Conservation (phyloP, 2,888 invertebrate genomes). For the Troides helena region DNA sequence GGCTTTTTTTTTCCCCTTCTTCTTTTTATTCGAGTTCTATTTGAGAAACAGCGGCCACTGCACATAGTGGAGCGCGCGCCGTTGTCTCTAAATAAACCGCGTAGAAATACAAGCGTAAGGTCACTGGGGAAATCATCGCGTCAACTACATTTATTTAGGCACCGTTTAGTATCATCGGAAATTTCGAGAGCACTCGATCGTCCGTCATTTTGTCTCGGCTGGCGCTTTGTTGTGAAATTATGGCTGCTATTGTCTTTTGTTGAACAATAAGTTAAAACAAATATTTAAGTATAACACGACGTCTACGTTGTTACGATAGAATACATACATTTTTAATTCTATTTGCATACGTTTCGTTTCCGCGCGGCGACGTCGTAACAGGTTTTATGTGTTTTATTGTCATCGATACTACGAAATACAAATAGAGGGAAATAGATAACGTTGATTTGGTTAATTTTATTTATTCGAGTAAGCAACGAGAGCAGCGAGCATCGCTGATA, state of each 20-base stretch:
- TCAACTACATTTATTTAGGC: conserved; percentile 18
- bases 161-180: conserved; percentile 2
- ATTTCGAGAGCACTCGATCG: not conserved
- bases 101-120: conserved; percentile 22
- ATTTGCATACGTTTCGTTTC: not conserved
- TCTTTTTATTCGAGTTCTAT: conserved; percentile 24
- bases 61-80: conserved; percentile 20
- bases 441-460: not conserved
- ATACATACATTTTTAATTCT: not conserved
- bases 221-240: conserved; percentile 7
- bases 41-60: conserved; percentile 24
- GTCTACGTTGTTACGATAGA: not conserved
- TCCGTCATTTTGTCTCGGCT: not conserved
- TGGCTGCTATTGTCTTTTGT: conserved; percentile 1
- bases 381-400: not conserved
- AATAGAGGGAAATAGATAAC: not conserved
- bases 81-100: conserved; percentile 24
- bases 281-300: not conserved
- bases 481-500: too few relatives aligned
- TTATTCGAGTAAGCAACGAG: not conserved
- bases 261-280: not conserved
- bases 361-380: not conserved
- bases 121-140: conserved; percentile 16
- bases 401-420: not conserved
- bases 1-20: not conserved